A percentile compares a stretch with the other conserved stretches of the same genome.
These are phyloP conservation scores for Diachrysia chrysitis DNA, from an alignment of 2,888 invertebrate genomes.

Conservation along the genomic window DNA sequence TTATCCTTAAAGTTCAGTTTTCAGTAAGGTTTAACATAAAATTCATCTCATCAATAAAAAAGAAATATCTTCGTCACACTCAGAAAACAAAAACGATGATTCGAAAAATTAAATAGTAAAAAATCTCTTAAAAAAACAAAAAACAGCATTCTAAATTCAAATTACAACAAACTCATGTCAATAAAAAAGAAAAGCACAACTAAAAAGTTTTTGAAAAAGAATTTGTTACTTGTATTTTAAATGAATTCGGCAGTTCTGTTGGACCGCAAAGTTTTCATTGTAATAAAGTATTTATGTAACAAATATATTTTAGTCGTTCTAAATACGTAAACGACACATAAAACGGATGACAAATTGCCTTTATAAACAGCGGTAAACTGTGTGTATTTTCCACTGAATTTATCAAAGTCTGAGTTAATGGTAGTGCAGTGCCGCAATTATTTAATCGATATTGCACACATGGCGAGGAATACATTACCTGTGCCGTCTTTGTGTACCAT, in stretches of 20 bases:
- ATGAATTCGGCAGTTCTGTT: not conserved
- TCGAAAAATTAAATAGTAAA: not conserved
- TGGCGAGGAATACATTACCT: constrained; percentile 5
- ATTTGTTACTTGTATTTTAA: not conserved
- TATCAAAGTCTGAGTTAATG: constrained; percentile 33
- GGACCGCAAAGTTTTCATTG: not conserved
- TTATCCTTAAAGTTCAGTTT: not conserved
- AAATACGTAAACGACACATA: constrained; percentile 23
- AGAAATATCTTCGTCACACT: not conserved
- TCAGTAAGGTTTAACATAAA: too few relatives aligned
- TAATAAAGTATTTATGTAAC: not conserved
- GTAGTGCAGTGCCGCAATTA: constrained; percentile 12
- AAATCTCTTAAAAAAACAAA: not conserved
- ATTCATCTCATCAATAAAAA: too few relatives aligned
- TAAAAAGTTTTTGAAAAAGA: not conserved
- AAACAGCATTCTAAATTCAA: constrained; percentile 16
- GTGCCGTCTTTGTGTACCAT: constrained; percentile 1
- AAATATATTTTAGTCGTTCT: constrained; percentile 22
- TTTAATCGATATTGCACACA: constrained; percentile 31
- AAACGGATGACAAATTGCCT: constrained; percentile 41
- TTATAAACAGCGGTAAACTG: constrained; percentile 6
- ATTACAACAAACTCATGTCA: constrained; percentile 21
- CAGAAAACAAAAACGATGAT: not conserved
- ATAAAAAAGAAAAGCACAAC: not conserved
- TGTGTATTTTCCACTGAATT: constrained; percentile 28